Evolutionary conservation across 2,113 vertebrate species (phyloP), one percentile per base, ranked within the genome.

Genomic region (Cebidichthys violaceus): DNA sequence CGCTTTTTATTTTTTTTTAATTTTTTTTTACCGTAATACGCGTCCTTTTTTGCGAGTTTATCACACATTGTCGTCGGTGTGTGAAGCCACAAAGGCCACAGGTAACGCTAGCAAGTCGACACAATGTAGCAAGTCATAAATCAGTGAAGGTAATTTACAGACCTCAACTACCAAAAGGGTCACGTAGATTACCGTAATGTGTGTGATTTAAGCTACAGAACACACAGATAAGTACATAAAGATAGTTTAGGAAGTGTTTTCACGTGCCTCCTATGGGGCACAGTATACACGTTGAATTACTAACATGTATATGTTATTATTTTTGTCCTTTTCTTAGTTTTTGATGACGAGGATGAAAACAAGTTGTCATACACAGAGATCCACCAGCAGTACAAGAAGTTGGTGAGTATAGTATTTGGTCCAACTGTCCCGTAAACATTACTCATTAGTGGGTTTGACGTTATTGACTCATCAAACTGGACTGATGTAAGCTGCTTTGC

Each of bases 301-400:
- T 71, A 18, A 64, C 55, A 20, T 24, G 39, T 55, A 7, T 50
- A 10, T 59, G 41, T 66, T 60, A 15, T 71, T 59, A 13, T 31
- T 35, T 20, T 69, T 17, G 1, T 1, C 2, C 6, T 29, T 69
- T 72, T 92, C 88, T 13, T 94, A 99, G 98, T 99, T 92, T 99
- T 99, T 93, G 98, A 99, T 86, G 97, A 99, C 60, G 98, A 99
- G 92, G 98, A 99, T 88, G 98, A 99, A 93, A 99, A 97, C 88
- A 99, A 99, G 91, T 93, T 99, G 81, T 96, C 96, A 4, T 99
- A 99, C 57, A 99, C 98, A 86, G 98, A 99, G 85, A 97, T 99
- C 93, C 98, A 99, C 89, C 95, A 97, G 89, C 97, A 99, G 86
- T 99, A 99, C 91, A 99, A 98, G 93, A 96, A 96, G 76, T 76